phyloP scores from a whole-genome alignment of 64 coral and sea anemone genomes.

The Porites australiensis region DNA sequence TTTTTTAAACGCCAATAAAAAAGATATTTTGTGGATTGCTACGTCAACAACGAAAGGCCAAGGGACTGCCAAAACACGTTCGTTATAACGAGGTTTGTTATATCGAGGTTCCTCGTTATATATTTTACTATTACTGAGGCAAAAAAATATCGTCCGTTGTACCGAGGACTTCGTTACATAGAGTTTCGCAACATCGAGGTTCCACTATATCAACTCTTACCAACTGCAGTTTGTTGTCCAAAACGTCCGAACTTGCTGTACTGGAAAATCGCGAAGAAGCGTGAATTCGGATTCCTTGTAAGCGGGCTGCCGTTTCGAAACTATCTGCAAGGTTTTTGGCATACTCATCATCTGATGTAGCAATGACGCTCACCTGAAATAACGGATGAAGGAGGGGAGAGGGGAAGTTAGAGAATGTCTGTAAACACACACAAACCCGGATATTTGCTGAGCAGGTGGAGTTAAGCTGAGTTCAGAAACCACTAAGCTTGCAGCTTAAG shows the following conservation, averaged over 20 bases:
- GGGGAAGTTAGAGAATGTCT: slow-evolving; percentile 24
- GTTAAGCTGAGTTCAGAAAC: too few relatives aligned
- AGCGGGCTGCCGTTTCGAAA: slow-evolving; percentile 78
- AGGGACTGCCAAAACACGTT: not conserved
- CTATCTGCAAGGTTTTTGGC: slow-evolving; percentile 70
- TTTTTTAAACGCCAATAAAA: not conserved
- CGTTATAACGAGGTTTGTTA: too few relatives aligned
- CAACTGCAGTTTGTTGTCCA: slow-evolving; percentile 90
- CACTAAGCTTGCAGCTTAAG: too few relatives aligned
- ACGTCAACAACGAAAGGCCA: not conserved
- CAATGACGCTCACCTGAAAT: slow-evolving; percentile 86
- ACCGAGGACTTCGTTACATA: too few relatives aligned
- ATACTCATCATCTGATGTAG: slow-evolving; percentile 75
- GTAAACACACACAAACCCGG: not conserved
- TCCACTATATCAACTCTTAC: slow-evolving; percentile 28
- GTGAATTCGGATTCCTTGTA: slow-evolving; percentile 78
- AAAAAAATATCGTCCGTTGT: too few relatives aligned
- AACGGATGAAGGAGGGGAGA: not conserved
- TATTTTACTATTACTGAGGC: too few relatives aligned
- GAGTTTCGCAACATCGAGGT: too few relatives aligned
- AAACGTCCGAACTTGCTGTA: slow-evolving; percentile 53
- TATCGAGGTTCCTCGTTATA: too few relatives aligned
- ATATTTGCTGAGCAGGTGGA: not conserved
- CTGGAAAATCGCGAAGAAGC: slow-evolving; percentile 74
- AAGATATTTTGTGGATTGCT: not conserved